Evolutionary conservation across 2,888 invertebrate genomes (phyloP), one percentile per base, ranked within the genome.

Genomic region (Yponomeuta evonymella): DNA sequence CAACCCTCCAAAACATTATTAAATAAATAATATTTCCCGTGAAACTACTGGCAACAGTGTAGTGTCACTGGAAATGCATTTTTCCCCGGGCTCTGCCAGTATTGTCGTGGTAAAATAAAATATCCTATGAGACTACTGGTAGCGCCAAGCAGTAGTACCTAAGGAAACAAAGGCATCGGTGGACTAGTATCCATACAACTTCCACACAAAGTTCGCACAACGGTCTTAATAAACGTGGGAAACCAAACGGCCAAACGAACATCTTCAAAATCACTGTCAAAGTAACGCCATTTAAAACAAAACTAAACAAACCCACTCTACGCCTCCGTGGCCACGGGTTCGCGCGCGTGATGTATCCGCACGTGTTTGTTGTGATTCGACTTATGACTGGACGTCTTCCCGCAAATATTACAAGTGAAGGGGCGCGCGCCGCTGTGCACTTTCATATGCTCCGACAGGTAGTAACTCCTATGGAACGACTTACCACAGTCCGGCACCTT

Each of bases 341-440:
- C 97, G 70, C 97, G 92, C 70, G 97, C 97, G 88, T 97, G 97
- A 86, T 97, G 97, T 78, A 97, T 97, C 88, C 96, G 95, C 72
- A 97, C 94, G 85, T 97, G 97, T 85, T 97, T 97, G 80, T 97
- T 97, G 81, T 97, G 97, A 89, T 97, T 97, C 67, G 97, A 97
- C 88, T 97, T 97, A 71, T 97, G 97, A 77, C 96, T 96, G 69
- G 97, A 97, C 10, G 96, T 96, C 88, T 97, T 97, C 48, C 97
- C 97, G 85, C 97, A 97, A 72, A 97, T 96, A 79, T 96, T 96
- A 88, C 97, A 97, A 0, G 96, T 94, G 87, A 95, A 97, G 51
- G 97, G 97, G 70, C 96, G 86, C 62, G 93, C 94, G 0, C 97
- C 97, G 72, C 96, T 96, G 82, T 98, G 97, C 70, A 97, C 96